Base-by-base conservation (phyloP, 2,797 vertebrate genomes). In the Sebastes matsubarae region DNA sequence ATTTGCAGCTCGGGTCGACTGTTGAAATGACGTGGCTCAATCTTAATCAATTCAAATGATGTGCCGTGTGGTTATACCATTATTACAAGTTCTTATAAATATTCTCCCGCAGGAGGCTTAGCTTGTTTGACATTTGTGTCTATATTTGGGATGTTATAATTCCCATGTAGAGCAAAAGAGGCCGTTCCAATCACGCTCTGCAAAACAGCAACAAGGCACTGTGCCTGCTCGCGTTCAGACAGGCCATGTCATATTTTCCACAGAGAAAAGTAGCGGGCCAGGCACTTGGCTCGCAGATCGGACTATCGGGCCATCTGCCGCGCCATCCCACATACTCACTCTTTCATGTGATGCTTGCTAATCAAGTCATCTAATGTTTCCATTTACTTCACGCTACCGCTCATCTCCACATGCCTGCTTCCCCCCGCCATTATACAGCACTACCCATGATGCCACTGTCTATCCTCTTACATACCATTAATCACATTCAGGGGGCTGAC, bases 241-340 rank as follows among this genome's bases (percentile, higher is more conserved):
- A 38, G 69, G 52, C 79, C 80, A 78, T 87, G 88, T 88, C 84
- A 91, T 84, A 87, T 92, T 92, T 92, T 91, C 88, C 91, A 86
- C 70, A 20, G 69, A 86, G 77, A 82, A 78, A 79, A 78, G 79
- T 71, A 73, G 69, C 65, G 2, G 75, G 81, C 91, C 76, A 75
- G 72, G 83, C 86, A 68, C 92, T 91, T 91, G 90, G 91, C 91
- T 89, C 82, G 9, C 59, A n/a, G 59, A 76, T 78, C 6, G n/a
- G 85, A 86, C 92, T 77, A 68, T 79, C 81, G 18, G 82, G 85
- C 91, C 93, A 93, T 93, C 92, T 94, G 94, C 80, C 5, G 25
- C 24, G 1, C 74, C 82, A 69, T 84, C 66, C 67, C 78, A 42
- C 82, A 81, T 75, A 88, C 74, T 85, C 79, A 20, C 79, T 87